phyloP scores from a whole-genome alignment of 2,797 vertebrate genomes.

The Peromyscus attwateri region DNA sequence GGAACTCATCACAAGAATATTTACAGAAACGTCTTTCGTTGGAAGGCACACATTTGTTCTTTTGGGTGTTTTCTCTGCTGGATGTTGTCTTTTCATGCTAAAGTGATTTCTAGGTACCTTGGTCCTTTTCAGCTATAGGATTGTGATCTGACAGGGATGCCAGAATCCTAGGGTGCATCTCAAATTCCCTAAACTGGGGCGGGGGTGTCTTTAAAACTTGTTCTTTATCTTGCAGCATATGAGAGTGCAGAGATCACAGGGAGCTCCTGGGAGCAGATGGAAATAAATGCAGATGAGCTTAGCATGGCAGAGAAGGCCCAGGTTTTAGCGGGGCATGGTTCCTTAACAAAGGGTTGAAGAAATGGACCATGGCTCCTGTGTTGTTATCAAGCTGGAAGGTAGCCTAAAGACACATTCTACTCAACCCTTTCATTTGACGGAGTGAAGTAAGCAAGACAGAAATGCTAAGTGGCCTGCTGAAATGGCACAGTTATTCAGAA shows the following conservation, averaged over 20 bases:
- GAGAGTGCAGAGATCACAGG: not conserved
- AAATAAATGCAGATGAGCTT: not conserved
- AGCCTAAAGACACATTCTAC: constrained; percentile 29
- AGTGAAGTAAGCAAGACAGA: not conserved
- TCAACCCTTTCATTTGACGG: not conserved
- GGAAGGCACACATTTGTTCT: not conserved
- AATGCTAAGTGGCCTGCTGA: constrained; percentile 27
- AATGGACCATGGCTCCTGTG: not conserved
- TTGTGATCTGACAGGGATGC: not conserved
- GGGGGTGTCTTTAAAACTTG: not conserved
- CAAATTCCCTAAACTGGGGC: not conserved
- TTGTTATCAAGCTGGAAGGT: constrained; percentile 7
- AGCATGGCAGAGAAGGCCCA: not conserved
- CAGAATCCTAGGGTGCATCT: not conserved
- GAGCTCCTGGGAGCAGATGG: not conserved
- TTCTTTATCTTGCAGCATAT: not conserved
- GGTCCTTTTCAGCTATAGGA: not conserved
- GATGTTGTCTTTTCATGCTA: not conserved
- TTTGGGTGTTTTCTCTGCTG: not conserved
- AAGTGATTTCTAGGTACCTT: not conserved
- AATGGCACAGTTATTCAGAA: constrained; percentile 9
- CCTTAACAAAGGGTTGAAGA: not conserved
- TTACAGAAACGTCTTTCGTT: constrained; percentile 21
- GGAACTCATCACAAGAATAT: constrained; percentile 3
- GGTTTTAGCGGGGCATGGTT: not conserved